These are phyloP conservation scores for Pygoscelis adeliae DNA, from an alignment of 2,113 vertebrate genomes.

Conservation along the genomic window DNA sequence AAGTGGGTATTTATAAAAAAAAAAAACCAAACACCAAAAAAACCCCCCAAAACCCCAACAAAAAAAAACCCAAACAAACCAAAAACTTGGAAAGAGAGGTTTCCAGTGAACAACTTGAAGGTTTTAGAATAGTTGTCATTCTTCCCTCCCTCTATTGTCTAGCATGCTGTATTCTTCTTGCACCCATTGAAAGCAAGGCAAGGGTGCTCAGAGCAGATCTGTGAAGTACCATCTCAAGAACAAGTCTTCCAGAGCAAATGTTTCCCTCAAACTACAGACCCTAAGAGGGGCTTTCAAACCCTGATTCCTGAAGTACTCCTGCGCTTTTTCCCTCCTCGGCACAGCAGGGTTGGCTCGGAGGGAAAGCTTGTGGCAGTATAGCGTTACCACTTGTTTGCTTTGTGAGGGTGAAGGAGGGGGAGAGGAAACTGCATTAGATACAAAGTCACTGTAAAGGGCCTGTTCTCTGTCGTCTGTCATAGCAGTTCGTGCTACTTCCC, in stretches of 20 bases:
- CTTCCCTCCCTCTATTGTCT: not conserved
- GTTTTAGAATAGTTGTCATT: not conserved
- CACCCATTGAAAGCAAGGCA: fast-evolving
- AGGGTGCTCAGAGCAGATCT: not conserved
- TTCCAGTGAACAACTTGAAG: not conserved
- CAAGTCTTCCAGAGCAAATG: not conserved
- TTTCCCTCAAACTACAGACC: not conserved
- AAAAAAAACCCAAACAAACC: not conserved
- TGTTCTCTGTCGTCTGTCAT: not conserved
- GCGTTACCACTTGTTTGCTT: not conserved
- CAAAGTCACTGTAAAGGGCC: not conserved
- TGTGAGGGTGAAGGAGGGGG: not conserved
- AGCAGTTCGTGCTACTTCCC: not conserved
- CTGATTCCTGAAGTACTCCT: fast-evolving
- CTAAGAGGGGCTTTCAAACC: not conserved
- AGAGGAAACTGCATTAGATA: not conserved
- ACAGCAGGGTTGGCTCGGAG: not conserved
- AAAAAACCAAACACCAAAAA: not conserved
- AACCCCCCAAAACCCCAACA: not conserved
- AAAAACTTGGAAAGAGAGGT: not conserved
- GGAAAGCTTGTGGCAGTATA: not conserved
- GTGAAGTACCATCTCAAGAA: not conserved
- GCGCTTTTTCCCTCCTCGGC: not conserved
- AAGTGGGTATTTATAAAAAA: not conserved
- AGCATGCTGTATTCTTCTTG: not conserved